Conservation (phyloP, 2,113 vertebrate species). For the Campylomormyrus tamandua region DNA sequence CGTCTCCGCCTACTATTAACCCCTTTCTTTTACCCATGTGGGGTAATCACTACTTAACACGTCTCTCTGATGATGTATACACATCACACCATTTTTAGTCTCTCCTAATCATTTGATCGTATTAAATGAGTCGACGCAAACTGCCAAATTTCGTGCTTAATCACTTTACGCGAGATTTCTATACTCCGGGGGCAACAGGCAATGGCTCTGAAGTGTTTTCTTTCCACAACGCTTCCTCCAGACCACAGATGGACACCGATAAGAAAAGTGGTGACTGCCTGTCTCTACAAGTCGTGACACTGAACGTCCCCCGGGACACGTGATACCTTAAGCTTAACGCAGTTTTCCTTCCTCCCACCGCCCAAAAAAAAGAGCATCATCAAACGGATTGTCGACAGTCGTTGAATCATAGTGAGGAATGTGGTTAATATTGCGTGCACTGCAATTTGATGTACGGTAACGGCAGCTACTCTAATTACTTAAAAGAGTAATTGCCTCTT, state of each 20-base stretch:
- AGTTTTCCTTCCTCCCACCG: not conserved
- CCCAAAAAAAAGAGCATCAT: not conserved
- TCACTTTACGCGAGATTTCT: not conserved
- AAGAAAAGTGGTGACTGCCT: conserved; percentile 47
- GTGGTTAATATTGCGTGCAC: not conserved
- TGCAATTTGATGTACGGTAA: not conserved
- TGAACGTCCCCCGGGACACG: conserved; percentile 57
- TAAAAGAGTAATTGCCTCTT: not conserved
- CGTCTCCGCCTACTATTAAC: conserved; percentile 37
- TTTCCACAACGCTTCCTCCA: conserved; percentile 45
- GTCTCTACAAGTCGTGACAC: conserved; percentile 58
- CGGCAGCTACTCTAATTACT: not conserved
- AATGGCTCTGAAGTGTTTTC: conserved; percentile 46
- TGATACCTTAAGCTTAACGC: conserved; percentile 41
- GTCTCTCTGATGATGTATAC: not conserved
- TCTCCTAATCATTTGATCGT: not conserved
- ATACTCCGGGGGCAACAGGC: not conserved
- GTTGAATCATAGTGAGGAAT: not conserved
- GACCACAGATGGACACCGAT: conserved; percentile 61
- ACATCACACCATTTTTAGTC: not conserved
- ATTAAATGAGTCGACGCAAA: not conserved
- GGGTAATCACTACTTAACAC: not conserved
- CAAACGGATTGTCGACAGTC: not conserved
- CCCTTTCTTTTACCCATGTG: not conserved
- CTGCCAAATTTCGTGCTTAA: not conserved